phyloP scores from a whole-genome alignment of 2,797 vertebrate species.

The Pitangus sulphuratus region DNA sequence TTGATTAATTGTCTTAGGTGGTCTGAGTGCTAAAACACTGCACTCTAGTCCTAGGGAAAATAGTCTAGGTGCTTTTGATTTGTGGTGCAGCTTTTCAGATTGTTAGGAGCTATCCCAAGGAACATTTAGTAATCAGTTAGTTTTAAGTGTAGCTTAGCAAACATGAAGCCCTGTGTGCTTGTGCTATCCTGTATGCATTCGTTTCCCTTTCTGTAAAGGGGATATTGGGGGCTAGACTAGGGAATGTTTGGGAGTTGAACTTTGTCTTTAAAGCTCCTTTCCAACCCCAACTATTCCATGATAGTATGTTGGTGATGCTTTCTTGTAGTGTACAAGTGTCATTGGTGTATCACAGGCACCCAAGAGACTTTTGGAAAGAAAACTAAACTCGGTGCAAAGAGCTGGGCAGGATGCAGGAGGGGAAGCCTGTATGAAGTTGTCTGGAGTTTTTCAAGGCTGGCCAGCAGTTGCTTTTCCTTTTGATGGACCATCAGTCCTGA shows the following conservation, averaged over 20 bases:
- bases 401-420: not conserved
- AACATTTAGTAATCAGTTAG: not conserved
- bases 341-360: not conserved
- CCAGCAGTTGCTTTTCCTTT: not conserved
- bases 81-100: not conserved
- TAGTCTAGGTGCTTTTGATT: not conserved
- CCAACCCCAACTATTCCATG: not conserved
- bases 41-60: not conserved
- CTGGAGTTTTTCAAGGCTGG: not conserved
- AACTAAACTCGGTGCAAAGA: not conserved
- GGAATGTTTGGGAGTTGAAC: not conserved
- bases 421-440: not conserved
- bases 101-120: not conserved
- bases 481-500: not conserved
- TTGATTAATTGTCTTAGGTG: not conserved
- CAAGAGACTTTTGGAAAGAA: not conserved
- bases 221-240: not conserved
- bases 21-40: not conserved
- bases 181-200: fast-evolving
- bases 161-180: not conserved
- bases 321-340: not conserved
- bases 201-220: not conserved
- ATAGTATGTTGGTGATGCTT: not conserved
- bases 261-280: not conserved
- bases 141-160: not conserved